Base-by-base conservation (phyloP, 1,140 invertebrate species). In the Sinonovacula constricta region DNA sequence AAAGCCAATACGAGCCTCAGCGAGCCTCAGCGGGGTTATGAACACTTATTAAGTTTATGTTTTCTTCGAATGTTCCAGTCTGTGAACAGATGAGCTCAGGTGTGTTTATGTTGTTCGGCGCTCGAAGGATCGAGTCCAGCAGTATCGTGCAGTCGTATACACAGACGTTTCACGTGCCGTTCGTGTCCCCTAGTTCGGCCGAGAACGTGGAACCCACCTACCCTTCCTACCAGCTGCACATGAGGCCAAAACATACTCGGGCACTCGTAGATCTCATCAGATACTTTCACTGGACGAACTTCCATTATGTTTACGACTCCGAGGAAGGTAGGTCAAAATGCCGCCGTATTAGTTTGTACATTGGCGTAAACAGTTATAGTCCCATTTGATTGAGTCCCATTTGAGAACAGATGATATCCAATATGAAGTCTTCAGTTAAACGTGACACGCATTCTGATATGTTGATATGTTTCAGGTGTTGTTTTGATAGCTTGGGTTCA, bases 241-340 rank as follows among this genome's bases (percentile, higher is more conserved):
- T 98, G 95, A 92, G 96, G 63, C 97, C 97, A 15, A 95, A 97
- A 91, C 97, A 97, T 91, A 96, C 97, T 90, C 94, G 94, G 83
- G 97, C 97, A 53, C 95, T 98, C 85, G 95, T 97, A 83, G 97
- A 98, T 92, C 95, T 96, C 34, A 96, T 98, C 82, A 93, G 94
- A 81, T 95, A 96, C 90, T 97, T 98, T 89, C 94, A 95, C 53
- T 98, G 97, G 97, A 94, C 94, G 83, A 95, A 95, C 88, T 96
- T 98, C 86, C 96, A 98, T 88, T 99, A 97, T 92, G 93, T 99
- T 74, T 98, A 98, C 89, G 96, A 98, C 92, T 97, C 96, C 10
- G 96, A 98, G 88, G 97, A 98, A 91, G 97, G 97, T 98, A 92
- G 95, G 95, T n/a, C n/a, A n/a, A n/a, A n/a, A n/a, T n/a, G n/a